These are phyloP conservation scores for Chrysina gloriosa DNA, from an alignment of 2,888 invertebrate species.

Conservation along the genomic window DNA sequence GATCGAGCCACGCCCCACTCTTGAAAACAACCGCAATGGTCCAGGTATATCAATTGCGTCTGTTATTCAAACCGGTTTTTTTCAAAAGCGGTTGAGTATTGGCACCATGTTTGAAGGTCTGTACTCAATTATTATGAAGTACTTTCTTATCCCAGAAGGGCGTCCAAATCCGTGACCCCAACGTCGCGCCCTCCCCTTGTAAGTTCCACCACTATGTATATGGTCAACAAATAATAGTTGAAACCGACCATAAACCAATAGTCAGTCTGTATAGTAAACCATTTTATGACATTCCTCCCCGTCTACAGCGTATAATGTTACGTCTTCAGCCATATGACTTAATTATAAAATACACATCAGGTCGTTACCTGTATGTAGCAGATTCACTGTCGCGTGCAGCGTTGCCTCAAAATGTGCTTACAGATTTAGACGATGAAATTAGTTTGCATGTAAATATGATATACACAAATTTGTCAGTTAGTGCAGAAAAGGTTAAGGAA, in stretches of 20 bases:
- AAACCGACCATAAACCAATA: background rate
- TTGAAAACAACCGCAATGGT: too few species aligned
- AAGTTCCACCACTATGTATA: background rate
- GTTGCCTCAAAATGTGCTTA: background rate
- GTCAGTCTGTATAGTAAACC: conserved; percentile 11
- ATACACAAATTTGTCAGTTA: background rate
- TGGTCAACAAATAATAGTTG: background rate
- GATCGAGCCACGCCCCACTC: too few species aligned
- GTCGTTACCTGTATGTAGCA: background rate
- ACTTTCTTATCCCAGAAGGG: too few species aligned
- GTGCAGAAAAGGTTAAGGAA: too few species aligned
- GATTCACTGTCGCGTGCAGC: conserved; percentile 15
- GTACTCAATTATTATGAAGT: too few species aligned
- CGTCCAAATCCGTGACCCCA: too few species aligned
- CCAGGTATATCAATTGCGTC: too few species aligned
- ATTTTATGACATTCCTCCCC: conserved; percentile 9
- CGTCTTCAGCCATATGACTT: background rate
- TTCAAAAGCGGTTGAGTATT: too few species aligned
- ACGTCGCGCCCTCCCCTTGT: too few species aligned
- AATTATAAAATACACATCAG: background rate
- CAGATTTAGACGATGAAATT: background rate
- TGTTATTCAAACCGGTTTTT: too few species aligned
- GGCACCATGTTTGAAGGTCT: too few species aligned
- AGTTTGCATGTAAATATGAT: background rate
- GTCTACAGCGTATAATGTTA: background rate